These are phyloP conservation scores for Epinotia brunnichana DNA, from an alignment of 2,888 invertebrate genomes.

Conservation along the genomic window DNA sequence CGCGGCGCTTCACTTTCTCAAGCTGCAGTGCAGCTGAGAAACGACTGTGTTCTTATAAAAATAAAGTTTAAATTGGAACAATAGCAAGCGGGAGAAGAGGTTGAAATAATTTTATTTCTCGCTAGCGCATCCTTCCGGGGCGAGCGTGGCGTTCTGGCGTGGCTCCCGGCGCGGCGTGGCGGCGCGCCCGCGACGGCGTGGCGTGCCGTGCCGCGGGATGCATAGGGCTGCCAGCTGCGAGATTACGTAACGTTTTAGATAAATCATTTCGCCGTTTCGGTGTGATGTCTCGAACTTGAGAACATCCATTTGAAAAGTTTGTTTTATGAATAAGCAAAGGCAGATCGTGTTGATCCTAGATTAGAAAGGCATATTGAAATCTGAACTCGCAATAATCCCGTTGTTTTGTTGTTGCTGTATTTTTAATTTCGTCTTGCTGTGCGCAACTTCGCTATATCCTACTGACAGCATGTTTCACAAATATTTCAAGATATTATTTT, in stretches of 20 bases:
- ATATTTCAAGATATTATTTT: too few relatives aligned
- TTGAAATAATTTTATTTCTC: conserved; percentile 23
- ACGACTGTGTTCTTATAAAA: neutral
- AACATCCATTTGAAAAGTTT: conserved; percentile 24
- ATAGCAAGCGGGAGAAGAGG: neutral
- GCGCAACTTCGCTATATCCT: neutral
- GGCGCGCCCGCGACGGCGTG: neutral
- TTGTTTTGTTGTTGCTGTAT: neutral
- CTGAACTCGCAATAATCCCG: neutral
- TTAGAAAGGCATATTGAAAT: neutral
- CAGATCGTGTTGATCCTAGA: neutral
- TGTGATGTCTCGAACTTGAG: conserved; percentile 12
- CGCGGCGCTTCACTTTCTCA: conserved; percentile 9
- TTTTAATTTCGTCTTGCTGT: neutral
- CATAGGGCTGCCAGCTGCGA: conserved; percentile 10
- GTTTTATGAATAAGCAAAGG: conserved; percentile 20
- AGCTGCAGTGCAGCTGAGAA: neutral
- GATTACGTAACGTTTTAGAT: conserved; percentile 18
- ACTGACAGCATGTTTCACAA: neutral
- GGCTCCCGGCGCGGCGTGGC: neutral
- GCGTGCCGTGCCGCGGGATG: neutral
- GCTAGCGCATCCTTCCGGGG: conserved; percentile 27
- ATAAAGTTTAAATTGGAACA: conserved; percentile 1
- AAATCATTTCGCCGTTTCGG: conserved; percentile 6
- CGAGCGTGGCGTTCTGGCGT: conserved; percentile 2